These are phyloP conservation scores for Hoplias malabaricus DNA, from an alignment of 2,113 vertebrate genomes.

Conservation along the genomic window DNA sequence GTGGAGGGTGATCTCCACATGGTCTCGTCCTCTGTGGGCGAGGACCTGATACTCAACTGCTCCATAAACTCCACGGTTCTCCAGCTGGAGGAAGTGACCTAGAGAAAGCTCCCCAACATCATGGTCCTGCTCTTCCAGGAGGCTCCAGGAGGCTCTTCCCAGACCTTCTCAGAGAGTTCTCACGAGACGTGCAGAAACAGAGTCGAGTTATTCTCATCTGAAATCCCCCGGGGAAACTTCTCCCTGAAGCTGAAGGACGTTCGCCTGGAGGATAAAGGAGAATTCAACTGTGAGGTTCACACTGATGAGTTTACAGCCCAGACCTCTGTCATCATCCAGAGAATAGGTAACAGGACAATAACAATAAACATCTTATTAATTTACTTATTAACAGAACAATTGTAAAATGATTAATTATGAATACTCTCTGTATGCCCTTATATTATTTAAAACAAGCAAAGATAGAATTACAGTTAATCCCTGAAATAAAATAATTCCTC, in stretches of 20 bases:
- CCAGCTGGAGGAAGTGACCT: slow-evolving; percentile 32
- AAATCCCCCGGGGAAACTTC: slow-evolving; percentile 52
- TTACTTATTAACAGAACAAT: neutral
- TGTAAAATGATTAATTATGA: neutral
- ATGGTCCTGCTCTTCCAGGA: slow-evolving; percentile 25
- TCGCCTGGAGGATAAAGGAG: slow-evolving; percentile 39
- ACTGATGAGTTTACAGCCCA: slow-evolving; percentile 13
- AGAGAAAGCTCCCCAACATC: slow-evolving; percentile 22
- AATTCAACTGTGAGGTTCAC: slow-evolving; percentile 34
- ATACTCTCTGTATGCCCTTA: neutral
- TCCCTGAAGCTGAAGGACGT: slow-evolving; percentile 43
- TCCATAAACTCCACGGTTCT: slow-evolving; percentile 31
- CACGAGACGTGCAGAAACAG: slow-evolving; percentile 21
- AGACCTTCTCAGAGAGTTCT: slow-evolving; percentile 4
- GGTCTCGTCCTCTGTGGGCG: slow-evolving; percentile 9
- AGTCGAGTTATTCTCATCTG: slow-evolving; percentile 42
- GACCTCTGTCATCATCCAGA: neutral
- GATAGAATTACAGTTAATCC: neutral
- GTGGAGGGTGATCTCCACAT: neutral
- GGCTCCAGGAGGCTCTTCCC: too few species aligned
- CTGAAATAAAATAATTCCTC: too few species aligned
- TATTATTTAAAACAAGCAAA: neutral
- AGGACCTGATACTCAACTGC: slow-evolving; percentile 45
- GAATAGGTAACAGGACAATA: slow-evolving; percentile 22
- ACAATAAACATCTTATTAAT: neutral